phyloP scores from a whole-genome alignment of 2,888 invertebrate species.

The Octodonta nipae region DNA sequence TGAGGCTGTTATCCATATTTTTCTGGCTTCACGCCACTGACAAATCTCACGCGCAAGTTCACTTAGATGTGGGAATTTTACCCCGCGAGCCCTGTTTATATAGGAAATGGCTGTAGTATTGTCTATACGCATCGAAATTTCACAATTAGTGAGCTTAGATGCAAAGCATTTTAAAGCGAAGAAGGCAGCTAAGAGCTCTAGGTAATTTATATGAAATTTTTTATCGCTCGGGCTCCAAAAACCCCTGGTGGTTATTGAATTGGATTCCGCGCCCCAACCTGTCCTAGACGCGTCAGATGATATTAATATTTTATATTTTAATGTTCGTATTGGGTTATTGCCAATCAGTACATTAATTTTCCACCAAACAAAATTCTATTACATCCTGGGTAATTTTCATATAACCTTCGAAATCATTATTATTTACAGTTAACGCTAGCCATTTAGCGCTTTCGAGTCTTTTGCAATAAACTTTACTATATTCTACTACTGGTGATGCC shows the following conservation, averaged over 20 bases:
- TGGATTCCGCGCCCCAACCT: conserved; percentile 17
- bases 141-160: conserved; percentile 1
- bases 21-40: conserved; percentile 12
- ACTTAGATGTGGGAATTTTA: conserved; percentile 9
- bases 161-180: conserved; percentile 12
- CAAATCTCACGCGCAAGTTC: conserved; percentile 9
- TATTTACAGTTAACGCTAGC: conserved; percentile 8
- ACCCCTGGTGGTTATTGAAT: conserved; percentile 9
- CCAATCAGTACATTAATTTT: conserved; percentile 2
- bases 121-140: conserved; percentile 9
- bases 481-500: conserved; percentile 21
- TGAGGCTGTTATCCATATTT: conserved; percentile 10
- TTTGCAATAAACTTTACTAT: conserved; percentile 23
- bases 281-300: conserved; percentile 10
- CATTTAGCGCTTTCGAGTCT: conserved; percentile 11
- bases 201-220: conserved; percentile 12
- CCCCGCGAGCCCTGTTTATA: conserved; percentile 12
- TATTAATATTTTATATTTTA: conserved; percentile 9
- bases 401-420: conserved; percentile 3
- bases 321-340: conserved; percentile 3
- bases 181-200: conserved; percentile 9
- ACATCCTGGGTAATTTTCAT: conserved; percentile 4
- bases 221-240: conserved; percentile 13
- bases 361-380: conserved; percentile 6
- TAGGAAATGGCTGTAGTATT: conserved; percentile 13